Conservation (phyloP, 1,140 invertebrate species). For the Phymastichus coffea region DNA sequence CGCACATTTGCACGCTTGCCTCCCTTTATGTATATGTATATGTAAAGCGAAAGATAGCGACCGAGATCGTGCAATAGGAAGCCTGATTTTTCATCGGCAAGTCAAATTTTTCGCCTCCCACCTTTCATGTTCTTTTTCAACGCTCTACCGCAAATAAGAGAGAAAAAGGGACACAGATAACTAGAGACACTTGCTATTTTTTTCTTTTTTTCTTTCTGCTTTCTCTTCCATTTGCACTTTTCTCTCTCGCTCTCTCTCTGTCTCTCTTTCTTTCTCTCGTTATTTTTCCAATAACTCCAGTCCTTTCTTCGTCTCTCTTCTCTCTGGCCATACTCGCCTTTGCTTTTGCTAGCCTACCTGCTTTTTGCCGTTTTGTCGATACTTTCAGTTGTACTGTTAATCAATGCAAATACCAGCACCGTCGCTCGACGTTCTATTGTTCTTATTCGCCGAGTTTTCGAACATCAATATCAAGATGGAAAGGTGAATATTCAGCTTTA, state of each 20-base stretch:
- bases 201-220: no score
- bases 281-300: no score
- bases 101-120: neutral
- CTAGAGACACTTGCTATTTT: neutral
- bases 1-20: neutral
- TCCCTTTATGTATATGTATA: neutral
- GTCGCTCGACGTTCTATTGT: no score
- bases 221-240: neutral
- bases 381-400: conserved; percentile 4
- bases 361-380: neutral
- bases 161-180: no score
- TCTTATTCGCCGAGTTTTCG: no score
- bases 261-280: no score
- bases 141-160: neutral
- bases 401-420: conserved; percentile 14
- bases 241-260: no score
- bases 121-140: no score
- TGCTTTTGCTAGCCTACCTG: neutral
- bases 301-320: no score
- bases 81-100: conserved; percentile 11
- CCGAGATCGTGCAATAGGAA: neutral
- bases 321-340: neutral
- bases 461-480: no score
- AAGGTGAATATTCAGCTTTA: no score
- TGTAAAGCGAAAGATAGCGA: no score